Evolutionary conservation across 2,797 vertebrate genomes (phyloP).

Genomic region (Sarcoramphus papa): DNA sequence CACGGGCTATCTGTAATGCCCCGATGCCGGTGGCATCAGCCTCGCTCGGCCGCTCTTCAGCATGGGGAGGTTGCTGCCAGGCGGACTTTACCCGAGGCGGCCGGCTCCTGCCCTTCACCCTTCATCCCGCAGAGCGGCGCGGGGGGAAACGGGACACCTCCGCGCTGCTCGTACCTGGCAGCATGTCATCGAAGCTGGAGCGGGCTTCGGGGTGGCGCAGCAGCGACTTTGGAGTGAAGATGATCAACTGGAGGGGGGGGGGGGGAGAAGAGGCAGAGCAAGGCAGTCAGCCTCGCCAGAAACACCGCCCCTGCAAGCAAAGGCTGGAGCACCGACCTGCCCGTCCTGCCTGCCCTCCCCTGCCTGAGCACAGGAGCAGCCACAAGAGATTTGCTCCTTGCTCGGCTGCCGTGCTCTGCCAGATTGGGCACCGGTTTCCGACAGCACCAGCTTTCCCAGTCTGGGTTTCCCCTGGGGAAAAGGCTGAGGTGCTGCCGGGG

Average conservation of each 20-base stretch:
- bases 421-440: rapidly evolving
- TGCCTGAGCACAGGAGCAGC: background rate
- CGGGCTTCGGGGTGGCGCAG: slow-evolving; percentile 92
- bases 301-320: background rate
- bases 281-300: background rate
- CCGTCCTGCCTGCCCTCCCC: background rate
- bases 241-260: slow-evolving; percentile 84
- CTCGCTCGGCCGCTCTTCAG: background rate
- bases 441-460: background rate
- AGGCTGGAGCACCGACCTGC: background rate
- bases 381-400: background rate
- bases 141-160: background rate
- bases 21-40: rapidly evolving
- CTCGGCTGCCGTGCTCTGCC: background rate
- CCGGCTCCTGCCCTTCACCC: background rate
- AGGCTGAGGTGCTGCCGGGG: background rate
- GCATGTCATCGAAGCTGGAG: slow-evolving; percentile 91
- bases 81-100: background rate
- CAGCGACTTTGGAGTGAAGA: slow-evolving; percentile 94
- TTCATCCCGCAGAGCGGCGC: rapidly evolving
- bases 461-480: background rate
- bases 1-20: rapidly evolving
- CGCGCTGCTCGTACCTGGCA: slow-evolving; percentile 75
- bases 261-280: background rate
- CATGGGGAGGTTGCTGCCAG: background rate